Evolutionary conservation across 2,113 vertebrate species (phyloP).

Genomic region (Callaeas wilsoni): DNA sequence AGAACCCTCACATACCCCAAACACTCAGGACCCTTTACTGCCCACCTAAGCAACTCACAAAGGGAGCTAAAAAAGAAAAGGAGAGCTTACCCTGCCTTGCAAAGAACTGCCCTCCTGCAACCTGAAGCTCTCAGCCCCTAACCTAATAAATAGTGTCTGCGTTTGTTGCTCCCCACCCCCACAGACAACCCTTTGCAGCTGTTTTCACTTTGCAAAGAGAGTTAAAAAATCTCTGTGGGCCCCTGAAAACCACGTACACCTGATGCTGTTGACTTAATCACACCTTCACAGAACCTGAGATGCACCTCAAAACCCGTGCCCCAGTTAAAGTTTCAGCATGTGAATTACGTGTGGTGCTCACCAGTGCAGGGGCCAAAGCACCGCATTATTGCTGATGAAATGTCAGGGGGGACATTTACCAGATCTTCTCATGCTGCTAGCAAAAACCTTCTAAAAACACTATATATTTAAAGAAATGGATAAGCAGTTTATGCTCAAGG

Average conservation of each 20-base stretch:
- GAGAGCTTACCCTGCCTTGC: fast-evolving
- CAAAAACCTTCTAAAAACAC: not conserved
- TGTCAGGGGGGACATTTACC: not conserved
- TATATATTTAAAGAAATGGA: not conserved
- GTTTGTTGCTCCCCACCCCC: not conserved
- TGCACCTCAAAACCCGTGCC: not conserved
- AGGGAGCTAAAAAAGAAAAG: not conserved
- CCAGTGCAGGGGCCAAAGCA: not conserved
- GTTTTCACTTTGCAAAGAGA: not conserved
- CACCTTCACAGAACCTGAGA: not conserved
- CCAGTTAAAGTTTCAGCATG: not conserved
- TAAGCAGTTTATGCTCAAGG: not conserved
- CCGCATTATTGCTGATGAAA: fast-evolving
- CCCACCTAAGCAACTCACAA: not conserved
- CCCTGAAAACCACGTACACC: fast-evolving
- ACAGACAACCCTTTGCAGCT: not conserved
- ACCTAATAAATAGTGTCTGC: not conserved
- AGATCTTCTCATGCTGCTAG: not conserved
- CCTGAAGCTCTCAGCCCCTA: fast-evolving
- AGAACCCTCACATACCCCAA: not conserved
- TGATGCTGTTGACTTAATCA: not conserved
- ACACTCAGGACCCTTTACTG: not conserved
- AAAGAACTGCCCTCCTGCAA: not conserved
- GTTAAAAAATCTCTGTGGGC: not conserved
- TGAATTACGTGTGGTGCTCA: not conserved